Percentiles rank a stretch among this genome's conserved stretches.
Evolutionary conservation across 2,888 invertebrate genomes (phyloP).

Genomic region (Iselma pallidipennis): DNA sequence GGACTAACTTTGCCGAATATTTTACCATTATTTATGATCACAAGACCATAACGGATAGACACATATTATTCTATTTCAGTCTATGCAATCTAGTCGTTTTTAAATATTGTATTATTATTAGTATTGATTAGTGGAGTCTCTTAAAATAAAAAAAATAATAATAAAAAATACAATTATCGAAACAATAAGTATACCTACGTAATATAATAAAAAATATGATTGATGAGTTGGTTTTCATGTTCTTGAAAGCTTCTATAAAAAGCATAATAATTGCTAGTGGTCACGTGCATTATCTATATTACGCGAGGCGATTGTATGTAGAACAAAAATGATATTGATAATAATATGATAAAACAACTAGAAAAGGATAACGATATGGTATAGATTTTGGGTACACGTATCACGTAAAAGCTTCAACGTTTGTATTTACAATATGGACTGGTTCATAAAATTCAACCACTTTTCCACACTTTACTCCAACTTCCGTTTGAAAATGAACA

Average conservation of each 20-base stretch:
- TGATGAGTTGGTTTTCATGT: slow-evolving; percentile 1
- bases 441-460: not conserved
- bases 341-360: not conserved
- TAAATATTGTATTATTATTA: not conserved
- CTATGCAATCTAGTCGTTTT: not conserved
- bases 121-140: not conserved
- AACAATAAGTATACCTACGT: not conserved
- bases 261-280: not conserved
- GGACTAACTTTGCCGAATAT: slow-evolving; percentile 44
- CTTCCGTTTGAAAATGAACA: too few species aligned
- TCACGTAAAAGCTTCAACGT: not conserved
- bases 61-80: not conserved
- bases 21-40: slow-evolving; percentile 45
- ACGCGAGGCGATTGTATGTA: not conserved
- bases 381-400: not conserved
- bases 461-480: not conserved
- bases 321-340: not conserved
- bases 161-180: not conserved
- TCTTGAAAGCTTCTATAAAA: not conserved
- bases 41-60: slow-evolving; percentile 38
- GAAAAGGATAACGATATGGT: too few species aligned
- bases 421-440: not conserved
- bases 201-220: too few species aligned
- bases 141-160: not conserved
- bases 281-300: not conserved